Base-by-base conservation (phyloP, 2,888 invertebrate species). In the Drosophila birchii region DNA sequence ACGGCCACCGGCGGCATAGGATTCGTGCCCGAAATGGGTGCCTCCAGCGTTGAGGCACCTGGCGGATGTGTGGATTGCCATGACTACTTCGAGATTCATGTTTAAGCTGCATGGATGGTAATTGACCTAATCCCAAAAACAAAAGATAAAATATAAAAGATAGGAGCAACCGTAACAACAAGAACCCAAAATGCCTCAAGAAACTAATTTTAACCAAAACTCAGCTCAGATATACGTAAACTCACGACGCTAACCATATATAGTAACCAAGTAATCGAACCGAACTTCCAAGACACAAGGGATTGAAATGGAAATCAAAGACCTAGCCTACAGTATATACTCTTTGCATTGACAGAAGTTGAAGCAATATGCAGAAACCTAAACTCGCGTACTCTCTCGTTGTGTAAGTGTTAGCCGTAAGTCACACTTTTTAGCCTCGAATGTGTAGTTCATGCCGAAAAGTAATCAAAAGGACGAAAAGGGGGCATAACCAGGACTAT, bases 81-180 rank as follows among this genome's bases (percentile, higher is more conserved):
- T 76, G 93, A 93, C 78, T 92, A 91, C 80, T 93, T 92, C 81
- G 94, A 95, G 92, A 95, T 95, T 90, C 94, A 95, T 80, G 95
- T 95, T 80, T 95, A 94, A 93, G 75, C 43, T 6, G 32, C 9
- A 39, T n/a, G 5, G 12, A 14, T 23, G 39, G 44, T 36, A 20
- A 59, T 34, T 18, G 38, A 51, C 43, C 51, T 45, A 51, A 55
- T 57, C 20, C 54, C 32, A 23, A 63, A 60, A 59, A 11, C 11
- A 32, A 20, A 64, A 59, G 45, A 62, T 16, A 3, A n/a, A 8
- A 45, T 2, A 26, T 16, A 26, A 26, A 26, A 45, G 9, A 23
- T 12, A 45, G 9, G 3, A 26, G 26, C 26, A 36, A 80, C 39
- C 74, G 74, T 60, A 77, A 77, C 73, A 86, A 78, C 66, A 72